Evolutionary conservation across 2,113 vertebrate genomes (phyloP).

Genomic region (Nycticorax nycticorax): DNA sequence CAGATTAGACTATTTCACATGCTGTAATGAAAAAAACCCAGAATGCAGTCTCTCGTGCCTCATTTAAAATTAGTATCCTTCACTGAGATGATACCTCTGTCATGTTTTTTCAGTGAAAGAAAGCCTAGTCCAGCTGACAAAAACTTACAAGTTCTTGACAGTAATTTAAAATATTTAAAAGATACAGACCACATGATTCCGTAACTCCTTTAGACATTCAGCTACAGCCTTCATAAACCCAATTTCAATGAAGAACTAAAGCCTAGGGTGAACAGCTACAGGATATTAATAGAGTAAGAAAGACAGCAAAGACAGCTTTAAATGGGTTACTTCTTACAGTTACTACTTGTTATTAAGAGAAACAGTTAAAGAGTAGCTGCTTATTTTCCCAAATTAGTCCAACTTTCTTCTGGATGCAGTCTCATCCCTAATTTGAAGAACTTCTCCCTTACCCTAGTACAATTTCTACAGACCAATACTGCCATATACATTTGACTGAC

Average conservation of each 20-base stretch:
- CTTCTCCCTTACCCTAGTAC: not conserved
- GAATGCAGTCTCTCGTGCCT: not conserved
- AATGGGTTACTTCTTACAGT: slow-evolving; percentile 11
- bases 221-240: not conserved
- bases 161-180: slow-evolving; percentile 30
- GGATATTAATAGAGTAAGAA: slow-evolving; percentile 46
- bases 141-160: not conserved
- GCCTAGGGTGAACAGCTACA: not conserved
- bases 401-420: not conserved
- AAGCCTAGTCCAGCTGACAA: not conserved
- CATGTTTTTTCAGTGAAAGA: not conserved
- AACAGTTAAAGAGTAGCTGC: not conserved
- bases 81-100: not conserved
- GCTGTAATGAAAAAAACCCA: not conserved
- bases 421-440: not conserved
- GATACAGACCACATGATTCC: not conserved
- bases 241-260: not conserved
- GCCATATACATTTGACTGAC: not conserved
- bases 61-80: not conserved
- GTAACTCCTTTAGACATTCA: not conserved
- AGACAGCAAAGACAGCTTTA: slow-evolving; percentile 54
- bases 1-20: not conserved
- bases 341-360: not conserved
- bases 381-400: not conserved
- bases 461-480: not conserved